Evolutionary conservation across 2,113 vertebrate species (phyloP), one percentile per base, ranked within the genome.

Genomic region (Pygoscelis antarcticus): DNA sequence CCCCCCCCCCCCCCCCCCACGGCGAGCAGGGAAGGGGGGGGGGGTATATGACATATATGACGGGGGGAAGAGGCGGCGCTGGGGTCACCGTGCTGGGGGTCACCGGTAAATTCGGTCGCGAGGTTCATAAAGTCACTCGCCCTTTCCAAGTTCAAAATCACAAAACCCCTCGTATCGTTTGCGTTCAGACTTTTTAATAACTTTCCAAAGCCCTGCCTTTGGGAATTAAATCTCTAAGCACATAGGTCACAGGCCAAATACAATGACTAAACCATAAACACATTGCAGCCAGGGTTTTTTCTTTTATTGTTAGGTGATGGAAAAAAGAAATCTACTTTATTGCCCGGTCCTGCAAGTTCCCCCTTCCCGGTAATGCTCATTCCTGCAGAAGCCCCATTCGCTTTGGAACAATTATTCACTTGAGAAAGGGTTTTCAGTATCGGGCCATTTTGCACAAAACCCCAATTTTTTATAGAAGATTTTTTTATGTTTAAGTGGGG

Each of bases 51-150:
- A 38, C 38, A 38, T 38, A 38, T 38, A 38, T 38, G 38, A 38
- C 38, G 8, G 38, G 38, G 38, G 22, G 12, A 42, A 57, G 42
- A 5, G 2, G 1, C 2, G 16, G n/a, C 3, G 3, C 77, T 9
- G 32, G 40, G 40, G 57, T 13, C 42, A 32, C n/a, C 3, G 0
- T 9, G 46, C 68, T 34, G 54, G 25, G 29, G 86, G 17, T 12
- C 5, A 0, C 29, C 0, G 1, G 38, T 5, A 42, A 49, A 78
- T 8, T 52, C 32, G 10, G 21, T 14, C 21, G 7, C 1, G 10
- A 29, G 47, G 60, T 83, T 83, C 55, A 38, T 32, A 49, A 71
- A 62, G 46, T 17, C 64, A 61, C 6, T 38, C 47, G 42, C 16
- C 64, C n/a, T 58, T 55, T 46, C 23, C 4, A 74, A 81, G 34